These are phyloP conservation scores for Eupsittula cactorum DNA, from an alignment of 2,113 vertebrate genomes.

Conservation along the genomic window DNA sequence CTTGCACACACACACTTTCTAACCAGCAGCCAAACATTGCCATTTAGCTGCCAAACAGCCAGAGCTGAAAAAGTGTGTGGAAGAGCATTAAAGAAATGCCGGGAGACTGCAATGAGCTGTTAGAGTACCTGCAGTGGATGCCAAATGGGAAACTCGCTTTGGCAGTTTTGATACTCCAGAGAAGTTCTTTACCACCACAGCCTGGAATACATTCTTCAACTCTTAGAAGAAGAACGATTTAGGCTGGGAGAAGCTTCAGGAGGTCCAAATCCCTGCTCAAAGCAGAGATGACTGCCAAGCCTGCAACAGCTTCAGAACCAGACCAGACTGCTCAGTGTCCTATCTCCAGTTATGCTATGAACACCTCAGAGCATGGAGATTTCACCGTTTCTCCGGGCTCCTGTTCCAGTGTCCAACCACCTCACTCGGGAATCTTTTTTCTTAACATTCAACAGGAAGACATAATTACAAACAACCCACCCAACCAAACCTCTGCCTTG, in stretches of 20 bases:
- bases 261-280: neutral
- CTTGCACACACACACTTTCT: neutral
- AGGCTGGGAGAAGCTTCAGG: neutral
- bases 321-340: neutral
- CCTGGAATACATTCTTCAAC: fast-evolving
- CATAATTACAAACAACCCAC: fast-evolving
- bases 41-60: neutral
- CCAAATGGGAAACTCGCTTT: neutral
- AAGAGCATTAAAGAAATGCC: neutral
- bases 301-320: fast-evolving
- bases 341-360: fast-evolving
- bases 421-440: neutral
- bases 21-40: neutral
- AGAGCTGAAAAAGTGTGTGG: fast-evolving
- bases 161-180: neutral
- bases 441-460: neutral
- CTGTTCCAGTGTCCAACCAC: neutral
- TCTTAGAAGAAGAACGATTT: neutral
- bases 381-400: fast-evolving
- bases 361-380: neutral
- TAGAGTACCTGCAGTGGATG: fast-evolving
- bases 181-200: neutral
- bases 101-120: fast-evolving
- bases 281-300: neutral
- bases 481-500: fast-evolving